Base-by-base conservation (phyloP, 2,797 vertebrate species). In the Manis javanica region DNA sequence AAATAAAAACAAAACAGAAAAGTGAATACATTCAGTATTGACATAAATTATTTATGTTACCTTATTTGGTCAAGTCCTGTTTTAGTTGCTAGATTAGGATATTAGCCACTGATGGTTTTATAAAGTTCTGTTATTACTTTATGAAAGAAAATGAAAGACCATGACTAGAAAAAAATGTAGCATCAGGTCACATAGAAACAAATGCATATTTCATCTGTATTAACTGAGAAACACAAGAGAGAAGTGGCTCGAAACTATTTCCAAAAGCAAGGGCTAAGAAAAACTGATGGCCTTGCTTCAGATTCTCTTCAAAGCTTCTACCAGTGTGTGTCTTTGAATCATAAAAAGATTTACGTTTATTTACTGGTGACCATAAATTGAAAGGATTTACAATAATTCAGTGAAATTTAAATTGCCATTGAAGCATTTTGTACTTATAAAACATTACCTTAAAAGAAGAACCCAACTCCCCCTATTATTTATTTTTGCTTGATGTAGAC, bases 341-440 rank as follows among this genome's bases (percentile, higher is more conserved):
- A 72, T 37, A 74, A 61, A 88, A 78, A 61, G 14, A 72, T 69
- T 59, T 55, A 69, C 81, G 46, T 46, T 83, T 90, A 78, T 75
- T 90, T 82, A 81, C 83, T 72, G 74, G 61, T 59, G 66, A 81
- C 59, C 29, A 34, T 37, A 29, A 95, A 42, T n/a, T 77, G 31
- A 91, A 94, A 85, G 5, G 21, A 79, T 85, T 83, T 68, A 57
- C 5, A 81, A 57, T 69, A 82, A 66, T 91, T 91, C 24, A 89
- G 18, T 94, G 66, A 96, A 78, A 61, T 77, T 55, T 78, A 90
- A 88, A 46, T 79, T 75, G 24, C 1, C 23, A 66, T 68, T 89
- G 39, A 94, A 59, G 14, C 21, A 66, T 66, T 95, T 96, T 94
- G 90, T 61, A 68, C 9, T 84, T 61, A 42, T 72, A 69, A 88